These are phyloP conservation scores for Cylindroiulus punctatus DNA, from an alignment of 2,888 invertebrate genomes.

Conservation along the genomic window DNA sequence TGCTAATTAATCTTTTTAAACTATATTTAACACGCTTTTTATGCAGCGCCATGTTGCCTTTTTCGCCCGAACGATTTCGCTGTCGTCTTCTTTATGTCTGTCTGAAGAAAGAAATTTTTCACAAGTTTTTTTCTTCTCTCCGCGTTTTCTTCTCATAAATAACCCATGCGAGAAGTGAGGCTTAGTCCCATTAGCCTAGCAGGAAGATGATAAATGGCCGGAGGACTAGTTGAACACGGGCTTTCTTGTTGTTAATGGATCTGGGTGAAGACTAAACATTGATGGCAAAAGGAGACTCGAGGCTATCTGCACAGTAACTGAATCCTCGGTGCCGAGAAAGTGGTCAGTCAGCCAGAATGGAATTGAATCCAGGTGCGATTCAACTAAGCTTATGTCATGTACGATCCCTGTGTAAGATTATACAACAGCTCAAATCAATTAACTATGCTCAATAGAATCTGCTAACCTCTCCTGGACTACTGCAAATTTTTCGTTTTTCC, in stretches of 20 bases:
- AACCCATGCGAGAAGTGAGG: conserved; percentile 40
- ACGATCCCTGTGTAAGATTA: too few species aligned
- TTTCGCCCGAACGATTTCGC: background rate
- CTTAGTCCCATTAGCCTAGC: conserved; percentile 9
- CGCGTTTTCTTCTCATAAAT: conserved; percentile 5
- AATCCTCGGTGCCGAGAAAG: background rate
- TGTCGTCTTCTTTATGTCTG: conserved; percentile 33
- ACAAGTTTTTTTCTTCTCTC: background rate
- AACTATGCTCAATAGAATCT: background rate
- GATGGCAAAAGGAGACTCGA: background rate
- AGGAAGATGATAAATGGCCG: conserved; percentile 17
- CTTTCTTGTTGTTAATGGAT: conserved; percentile 9
- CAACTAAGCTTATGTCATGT: background rate
- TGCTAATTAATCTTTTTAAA: conserved; percentile 42
- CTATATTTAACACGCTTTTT: conserved; percentile 43
- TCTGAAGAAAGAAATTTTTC: conserved; percentile 30
- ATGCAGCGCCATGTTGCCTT: background rate
- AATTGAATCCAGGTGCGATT: background rate
- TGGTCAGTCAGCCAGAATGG: background rate
- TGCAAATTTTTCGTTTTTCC: background rate
- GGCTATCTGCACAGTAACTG: background rate
- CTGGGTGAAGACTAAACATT: background rate
- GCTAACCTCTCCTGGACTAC: background rate
- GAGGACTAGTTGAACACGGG: conserved; percentile 28
- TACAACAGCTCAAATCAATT: too few species aligned